Conservation (phyloP, 2,888 invertebrate species). For the Trachelus stipa region DNA sequence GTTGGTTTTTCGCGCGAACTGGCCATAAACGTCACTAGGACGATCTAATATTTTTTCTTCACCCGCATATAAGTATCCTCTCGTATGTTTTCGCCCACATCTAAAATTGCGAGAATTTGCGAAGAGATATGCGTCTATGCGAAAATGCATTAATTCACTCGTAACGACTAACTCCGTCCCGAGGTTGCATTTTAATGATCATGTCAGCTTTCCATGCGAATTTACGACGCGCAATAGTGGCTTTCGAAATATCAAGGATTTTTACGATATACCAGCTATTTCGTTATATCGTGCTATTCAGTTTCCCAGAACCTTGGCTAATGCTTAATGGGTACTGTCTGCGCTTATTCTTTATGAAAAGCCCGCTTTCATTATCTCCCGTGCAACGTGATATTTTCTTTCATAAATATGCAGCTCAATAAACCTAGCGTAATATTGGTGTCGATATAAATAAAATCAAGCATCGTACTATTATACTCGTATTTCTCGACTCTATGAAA, state of each 20-base stretch:
- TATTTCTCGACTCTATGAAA: no score
- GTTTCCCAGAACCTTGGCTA: background rate
- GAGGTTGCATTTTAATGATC: no score
- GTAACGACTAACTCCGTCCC: no score
- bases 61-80: background rate
- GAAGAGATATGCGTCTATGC: background rate
- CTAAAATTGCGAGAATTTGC: background rate
- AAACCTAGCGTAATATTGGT: no score
- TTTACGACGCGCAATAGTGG: background rate
- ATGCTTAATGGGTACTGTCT: constrained; percentile 5
- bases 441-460: no score
- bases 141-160: background rate
- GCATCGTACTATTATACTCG: no score
- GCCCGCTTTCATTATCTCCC: background rate
- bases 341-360: constrained; percentile 9
- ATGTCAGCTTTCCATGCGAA: background rate
- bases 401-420: no score
- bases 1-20: background rate
- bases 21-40: constrained; percentile 2
- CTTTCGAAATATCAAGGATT: background rate
- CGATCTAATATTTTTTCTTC: background rate
- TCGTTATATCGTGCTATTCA: background rate
- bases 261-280: constrained; percentile 1
- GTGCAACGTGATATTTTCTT: no score
- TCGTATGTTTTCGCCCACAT: background rate